Base-by-base conservation (phyloP, 2,888 invertebrate genomes). In the Chloroclystis v-ata region DNA sequence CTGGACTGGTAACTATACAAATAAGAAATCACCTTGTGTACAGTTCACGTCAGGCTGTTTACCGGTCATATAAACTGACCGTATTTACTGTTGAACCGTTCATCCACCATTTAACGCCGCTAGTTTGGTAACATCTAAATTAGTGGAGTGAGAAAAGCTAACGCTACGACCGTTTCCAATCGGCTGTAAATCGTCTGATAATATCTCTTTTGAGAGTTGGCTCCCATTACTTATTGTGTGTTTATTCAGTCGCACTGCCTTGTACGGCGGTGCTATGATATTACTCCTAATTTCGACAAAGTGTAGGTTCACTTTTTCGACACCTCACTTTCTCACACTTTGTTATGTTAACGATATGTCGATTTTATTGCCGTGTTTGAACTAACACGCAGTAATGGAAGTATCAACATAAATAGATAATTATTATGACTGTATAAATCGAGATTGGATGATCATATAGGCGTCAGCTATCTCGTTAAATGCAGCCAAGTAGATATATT, bases 101-200 rank as follows among this genome's bases (percentile, higher is more conserved):
- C 80, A 84, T 82, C 75, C 74, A 72, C 81, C 78, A 77, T 78
- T 85, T 82, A 85, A 82, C 82, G 70, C 67, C 64, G 76, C 86
- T 85, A 85, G 83, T 85, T 84, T 82, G 75, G 80, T 75, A 80
- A 85, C 81, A 76, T 82, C 83, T 83, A 84, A 84, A 86, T 86
- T 86, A 84, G 84, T 82, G 60, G 78, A 80, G 85, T 84, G 85
- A 85, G 84, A 85, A 85, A 84, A 82, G 82, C 78, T 82, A 77
- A 80, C 78, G 80, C 78, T 78, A 35, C 76, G 77, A 81, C 78
- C 76, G 67, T 74, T 76, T 70, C 70, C 75, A 75, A 83, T 84
- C 71, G 80, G 59, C 73, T 70, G 78, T 84, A 82, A 82, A 84
- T 85, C 77, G 78, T 62, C 64, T 74, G 81, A 82, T 86, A 83